Base-by-base conservation (phyloP, 2,888 invertebrate species). In the Macrophya alboannulata region DNA sequence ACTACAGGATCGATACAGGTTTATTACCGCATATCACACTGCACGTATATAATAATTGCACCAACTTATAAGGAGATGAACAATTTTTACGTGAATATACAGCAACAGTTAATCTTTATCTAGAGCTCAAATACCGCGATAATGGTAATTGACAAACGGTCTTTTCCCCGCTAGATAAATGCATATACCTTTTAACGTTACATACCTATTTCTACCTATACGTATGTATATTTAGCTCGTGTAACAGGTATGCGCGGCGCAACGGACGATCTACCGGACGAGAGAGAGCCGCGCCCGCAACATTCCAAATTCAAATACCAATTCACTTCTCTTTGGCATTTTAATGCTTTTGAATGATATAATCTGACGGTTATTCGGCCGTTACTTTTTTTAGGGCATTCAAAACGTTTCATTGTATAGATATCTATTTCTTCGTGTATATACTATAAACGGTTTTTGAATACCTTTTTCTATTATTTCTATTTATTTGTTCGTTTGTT, bases 221-320 rank as follows among this genome's bases (percentile, higher is more conserved):
- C 37, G 40, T 31, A 31, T 62, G 31, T 65, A 65, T 62, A 62
- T 77, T 68, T 37, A 68, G 68, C 37, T 68, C 68, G 68, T 37
- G 37, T 68, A 68, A 68, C 37, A 68, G 68, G 68, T 68, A 68
- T 68, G 68, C 12, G 68, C 37, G 31, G 15, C 37, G 15, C 37
- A 68, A 68, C 68, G 68, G 68, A 37, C 59, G 21, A 74, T 55
- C 43, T 79, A 37, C 25, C 59, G 59, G 74, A 74, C 45, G 25
- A 65, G 43, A 15, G 43, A 76, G 51, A 45, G 85, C 85, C 85
- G 62, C 85, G 48, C 85, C 85, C 48, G 21, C 31, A 65, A 65
- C 85, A 85, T 85, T 85, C 85, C 65, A 62, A 79, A 85, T 85
- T 62, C 85, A 85, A 79, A 79, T 79, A 79, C 48, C 79, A 62